phyloP scores from a whole-genome alignment of 1,140 invertebrate species.

The Dufourea novaeangliae region DNA sequence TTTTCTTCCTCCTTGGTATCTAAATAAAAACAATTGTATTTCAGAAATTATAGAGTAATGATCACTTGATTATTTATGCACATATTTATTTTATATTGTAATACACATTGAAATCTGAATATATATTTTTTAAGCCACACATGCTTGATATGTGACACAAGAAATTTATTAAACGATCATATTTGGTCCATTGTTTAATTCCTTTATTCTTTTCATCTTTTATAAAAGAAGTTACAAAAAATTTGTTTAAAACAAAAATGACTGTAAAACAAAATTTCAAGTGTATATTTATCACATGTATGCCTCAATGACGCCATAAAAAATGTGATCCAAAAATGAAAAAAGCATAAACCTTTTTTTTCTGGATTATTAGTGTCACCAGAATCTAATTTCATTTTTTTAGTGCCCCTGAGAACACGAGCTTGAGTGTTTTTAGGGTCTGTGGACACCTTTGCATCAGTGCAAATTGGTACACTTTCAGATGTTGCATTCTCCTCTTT shows the following conservation, averaged over 20 bases:
- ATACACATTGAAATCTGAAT: background rate
- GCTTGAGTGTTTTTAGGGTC: slow-evolving; percentile 72
- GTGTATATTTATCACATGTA: background rate
- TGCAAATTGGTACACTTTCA: slow-evolving; percentile 34
- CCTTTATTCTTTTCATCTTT: too few relatives aligned
- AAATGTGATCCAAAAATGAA: background rate
- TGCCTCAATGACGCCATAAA: background rate
- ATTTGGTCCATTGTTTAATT: too few relatives aligned
- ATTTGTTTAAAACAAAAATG: too few relatives aligned
- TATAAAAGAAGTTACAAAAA: too few relatives aligned
- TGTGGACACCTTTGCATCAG: slow-evolving; percentile 51
- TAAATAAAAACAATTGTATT: slow-evolving; percentile 61
- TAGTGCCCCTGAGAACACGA: slow-evolving; percentile 74
- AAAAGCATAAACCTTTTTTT: slow-evolving; percentile 72
- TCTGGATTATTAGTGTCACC: slow-evolving; percentile 61
- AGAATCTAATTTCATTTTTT: slow-evolving; percentile 73
- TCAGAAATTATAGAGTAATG: background rate
- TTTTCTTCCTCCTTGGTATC: slow-evolving; percentile 79
- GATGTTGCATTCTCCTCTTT: slow-evolving; percentile 20
- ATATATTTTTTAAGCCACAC: background rate
- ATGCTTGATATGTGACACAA: too few relatives aligned
- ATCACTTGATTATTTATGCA: background rate
- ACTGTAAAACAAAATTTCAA: too few relatives aligned
- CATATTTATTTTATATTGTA: background rate
- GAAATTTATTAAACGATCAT: too few relatives aligned